These are phyloP conservation scores for Orbicella faveolata DNA, from an alignment of 64 coral and sea anemone species.

Conservation along the genomic window DNA sequence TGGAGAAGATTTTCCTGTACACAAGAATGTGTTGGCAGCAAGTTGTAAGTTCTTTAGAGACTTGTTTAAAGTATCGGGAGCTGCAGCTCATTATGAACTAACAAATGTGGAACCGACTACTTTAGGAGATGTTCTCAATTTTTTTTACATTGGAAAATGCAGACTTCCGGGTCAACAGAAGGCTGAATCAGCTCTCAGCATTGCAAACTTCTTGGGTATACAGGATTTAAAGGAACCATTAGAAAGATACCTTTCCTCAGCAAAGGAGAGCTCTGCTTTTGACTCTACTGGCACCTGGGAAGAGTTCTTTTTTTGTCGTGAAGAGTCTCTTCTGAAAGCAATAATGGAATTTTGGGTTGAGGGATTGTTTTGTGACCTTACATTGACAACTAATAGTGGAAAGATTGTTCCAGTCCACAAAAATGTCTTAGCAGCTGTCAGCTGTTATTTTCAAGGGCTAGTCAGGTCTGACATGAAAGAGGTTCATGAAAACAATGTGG, in stretches of 20 bases:
- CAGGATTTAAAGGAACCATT: not conserved
- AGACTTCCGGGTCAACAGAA: not conserved
- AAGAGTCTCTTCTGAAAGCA: not conserved
- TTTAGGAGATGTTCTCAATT: conserved; percentile 8
- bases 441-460: conserved; percentile 27
- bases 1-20: not conserved
- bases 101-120: not conserved
- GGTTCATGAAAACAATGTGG: conserved; percentile 24
- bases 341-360: not conserved
- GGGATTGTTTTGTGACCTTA: conserved; percentile 34
- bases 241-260: not conserved
- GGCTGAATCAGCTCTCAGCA: not conserved
- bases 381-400: not conserved
- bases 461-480: conserved; percentile 40
- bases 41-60: conserved; percentile 21
- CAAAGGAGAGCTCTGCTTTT: not conserved
- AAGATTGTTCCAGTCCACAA: conserved; percentile 23
- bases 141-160: conserved; percentile 23
- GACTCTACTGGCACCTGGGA: not conserved
- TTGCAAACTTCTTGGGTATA: conserved; percentile 2
- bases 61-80: not conserved
- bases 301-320: not conserved
- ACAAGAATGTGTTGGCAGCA: conserved; percentile 21
- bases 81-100: not conserved
- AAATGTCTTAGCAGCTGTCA: not conserved